Evolutionary conservation across 2,797 vertebrate genomes (phyloP).

Genomic region (Scleropages formosus): DNA sequence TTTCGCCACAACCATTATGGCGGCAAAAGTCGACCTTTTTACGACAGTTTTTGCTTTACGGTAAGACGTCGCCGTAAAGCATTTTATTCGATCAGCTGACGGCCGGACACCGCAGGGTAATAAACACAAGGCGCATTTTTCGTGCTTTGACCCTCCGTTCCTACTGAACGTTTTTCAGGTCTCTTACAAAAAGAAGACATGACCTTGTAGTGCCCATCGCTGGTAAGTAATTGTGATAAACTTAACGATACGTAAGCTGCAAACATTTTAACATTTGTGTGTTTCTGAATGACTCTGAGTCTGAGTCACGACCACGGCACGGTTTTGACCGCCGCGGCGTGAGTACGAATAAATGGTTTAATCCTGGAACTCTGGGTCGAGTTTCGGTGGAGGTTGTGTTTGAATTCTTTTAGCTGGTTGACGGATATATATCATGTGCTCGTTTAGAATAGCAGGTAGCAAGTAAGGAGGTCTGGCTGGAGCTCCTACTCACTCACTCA

Average conservation of each 20-base stretch:
- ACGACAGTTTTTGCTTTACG: constrained; percentile 25
- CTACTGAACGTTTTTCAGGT: constrained; percentile 10
- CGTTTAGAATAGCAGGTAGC: too few relatives aligned
- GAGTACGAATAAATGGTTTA: too few relatives aligned
- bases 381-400: neutral
- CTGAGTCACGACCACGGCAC: neutral
- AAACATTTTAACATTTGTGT: too few relatives aligned
- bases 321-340: neutral
- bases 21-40: neutral
- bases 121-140: constrained; percentile 28
- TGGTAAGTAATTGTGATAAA: constrained; percentile 40
- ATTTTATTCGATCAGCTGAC: constrained; percentile 50
- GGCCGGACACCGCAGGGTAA: constrained; percentile 32
- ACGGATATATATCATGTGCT: too few relatives aligned
- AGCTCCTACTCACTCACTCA: too few relatives aligned
- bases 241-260: constrained; percentile 49
- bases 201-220: constrained; percentile 30
- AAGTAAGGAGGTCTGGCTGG: too few relatives aligned
- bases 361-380: neutral
- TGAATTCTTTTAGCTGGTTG: too few relatives aligned
- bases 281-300: too few relatives aligned
- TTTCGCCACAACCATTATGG: constrained; percentile 21
- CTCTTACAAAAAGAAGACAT: constrained; percentile 34
- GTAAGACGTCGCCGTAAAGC: constrained; percentile 29
- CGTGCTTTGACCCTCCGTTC: neutral